Percentiles rank a stretch among this genome's conserved stretches.
phyloP scores from a whole-genome alignment of 2,888 invertebrate genomes.

The Cheilosia urbana region DNA sequence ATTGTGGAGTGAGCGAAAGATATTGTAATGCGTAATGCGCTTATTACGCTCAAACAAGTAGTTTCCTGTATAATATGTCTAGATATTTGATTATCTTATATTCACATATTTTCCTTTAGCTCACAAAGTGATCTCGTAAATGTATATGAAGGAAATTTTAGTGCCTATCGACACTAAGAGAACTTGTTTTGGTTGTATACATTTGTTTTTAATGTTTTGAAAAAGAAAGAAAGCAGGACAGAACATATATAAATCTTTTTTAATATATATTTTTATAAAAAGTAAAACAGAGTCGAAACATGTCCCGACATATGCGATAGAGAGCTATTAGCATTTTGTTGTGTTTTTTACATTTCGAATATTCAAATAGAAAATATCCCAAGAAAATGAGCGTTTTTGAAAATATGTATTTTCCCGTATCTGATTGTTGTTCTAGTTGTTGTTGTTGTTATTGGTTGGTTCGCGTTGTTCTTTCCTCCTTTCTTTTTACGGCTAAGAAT shows the following conservation, averaged over 20 bases:
- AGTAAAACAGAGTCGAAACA: slow-evolving; percentile 41
- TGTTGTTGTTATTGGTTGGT: slow-evolving; percentile 35
- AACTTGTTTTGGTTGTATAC: slow-evolving; percentile 1
- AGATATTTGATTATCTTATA: slow-evolving; percentile 14
- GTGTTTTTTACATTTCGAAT: slow-evolving; percentile 24
- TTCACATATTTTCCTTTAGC: slow-evolving; percentile 18
- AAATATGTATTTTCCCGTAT: slow-evolving; percentile 44
- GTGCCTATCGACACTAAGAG: slow-evolving; percentile 43
- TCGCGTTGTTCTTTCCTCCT: slow-evolving; percentile 39
- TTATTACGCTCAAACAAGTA: slow-evolving; percentile 11
- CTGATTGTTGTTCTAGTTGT: slow-evolving; percentile 8
- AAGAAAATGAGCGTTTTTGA: slow-evolving; percentile 33
- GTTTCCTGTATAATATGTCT: neutral
- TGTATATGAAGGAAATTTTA: slow-evolving; percentile 34
- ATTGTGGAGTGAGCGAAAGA: neutral
- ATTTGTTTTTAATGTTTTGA: slow-evolving; percentile 1
- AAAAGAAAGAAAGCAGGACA: slow-evolving; percentile 46
- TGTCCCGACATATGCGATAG: slow-evolving; percentile 35
- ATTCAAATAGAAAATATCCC: slow-evolving; percentile 25
- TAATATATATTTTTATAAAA: slow-evolving; percentile 24
- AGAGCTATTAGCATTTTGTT: slow-evolving; percentile 35
- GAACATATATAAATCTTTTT: slow-evolving; percentile 25
- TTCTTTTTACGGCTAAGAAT: slow-evolving; percentile 62
- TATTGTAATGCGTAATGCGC: slow-evolving; percentile 25
- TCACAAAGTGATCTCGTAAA: slow-evolving; percentile 30